Evolutionary conservation across 2,888 invertebrate species (phyloP).

Genomic region (Crossocerus cetratus): DNA sequence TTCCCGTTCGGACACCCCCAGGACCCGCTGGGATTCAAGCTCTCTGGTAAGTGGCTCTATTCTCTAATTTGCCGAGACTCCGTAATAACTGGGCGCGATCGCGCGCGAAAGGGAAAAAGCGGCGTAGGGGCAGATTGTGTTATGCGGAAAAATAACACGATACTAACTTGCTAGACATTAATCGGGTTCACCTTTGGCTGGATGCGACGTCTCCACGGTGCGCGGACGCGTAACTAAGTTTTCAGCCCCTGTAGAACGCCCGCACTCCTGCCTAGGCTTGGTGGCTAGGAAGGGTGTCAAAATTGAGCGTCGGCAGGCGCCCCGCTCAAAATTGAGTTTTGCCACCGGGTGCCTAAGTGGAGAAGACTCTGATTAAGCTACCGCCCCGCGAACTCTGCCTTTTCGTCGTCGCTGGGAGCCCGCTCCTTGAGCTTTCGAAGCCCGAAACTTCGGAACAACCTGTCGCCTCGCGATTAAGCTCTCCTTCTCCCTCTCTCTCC

Average conservation of each 20-base stretch:
- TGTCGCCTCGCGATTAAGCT: conserved; percentile 4
- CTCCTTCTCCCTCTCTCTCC: neutral
- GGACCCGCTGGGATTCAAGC: conserved; percentile 91
- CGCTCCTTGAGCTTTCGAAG: conserved; percentile 30
- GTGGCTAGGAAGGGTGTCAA: conserved; percentile 73
- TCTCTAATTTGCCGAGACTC: neutral
- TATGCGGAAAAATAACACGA: too few species aligned
- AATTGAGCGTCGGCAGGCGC: conserved; percentile 71
- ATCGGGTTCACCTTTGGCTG: conserved; percentile 24
- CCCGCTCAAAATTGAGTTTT: conserved; percentile 75
- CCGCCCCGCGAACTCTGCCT: conserved; percentile 62
- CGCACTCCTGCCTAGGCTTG: conserved; percentile 46
- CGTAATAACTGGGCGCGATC: too few species aligned
- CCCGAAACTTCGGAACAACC: conserved; percentile 41
- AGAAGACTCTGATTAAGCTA: conserved; percentile 74
- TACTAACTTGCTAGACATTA: too few species aligned
- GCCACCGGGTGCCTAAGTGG: conserved; percentile 69
- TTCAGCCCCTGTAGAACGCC: conserved; percentile 43
- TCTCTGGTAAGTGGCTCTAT: conserved; percentile 85
- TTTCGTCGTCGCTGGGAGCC: conserved; percentile 56
- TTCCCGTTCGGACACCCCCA: conserved; percentile 83
- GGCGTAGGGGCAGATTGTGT: too few species aligned
- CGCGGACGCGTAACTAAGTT: conserved; percentile 72
- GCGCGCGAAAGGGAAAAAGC: too few species aligned
- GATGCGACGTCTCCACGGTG: conserved; percentile 44